These are phyloP conservation scores for Ephestia elutella DNA, from an alignment of 1,140 invertebrate species.

Conservation along the genomic window DNA sequence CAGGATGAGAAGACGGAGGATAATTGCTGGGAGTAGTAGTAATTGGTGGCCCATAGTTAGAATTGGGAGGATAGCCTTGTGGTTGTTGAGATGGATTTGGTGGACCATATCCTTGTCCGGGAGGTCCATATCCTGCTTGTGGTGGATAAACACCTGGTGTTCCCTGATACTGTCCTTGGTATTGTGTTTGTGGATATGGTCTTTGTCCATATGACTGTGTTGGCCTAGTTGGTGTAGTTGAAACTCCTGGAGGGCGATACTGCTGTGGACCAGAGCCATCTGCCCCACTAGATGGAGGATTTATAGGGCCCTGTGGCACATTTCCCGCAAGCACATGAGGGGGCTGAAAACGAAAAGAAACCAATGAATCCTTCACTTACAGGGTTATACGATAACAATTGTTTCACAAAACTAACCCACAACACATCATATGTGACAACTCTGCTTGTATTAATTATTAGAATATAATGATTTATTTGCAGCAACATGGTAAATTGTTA, in stretches of 20 bases:
- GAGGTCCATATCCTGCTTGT: slow-evolving; percentile 65
- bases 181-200: slow-evolving; percentile 70
- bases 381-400: no score
- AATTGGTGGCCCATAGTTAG: slow-evolving; percentile 71
- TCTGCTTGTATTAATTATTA: no score
- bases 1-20: slow-evolving; percentile 65
- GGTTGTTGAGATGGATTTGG: slow-evolving; percentile 67
- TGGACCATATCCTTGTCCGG: slow-evolving; percentile 68
- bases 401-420: no score
- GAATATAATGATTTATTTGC: no score
- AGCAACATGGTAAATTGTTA: no score
- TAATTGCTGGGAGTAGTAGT: slow-evolving; percentile 69
- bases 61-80: slow-evolving; percentile 68
- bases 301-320: slow-evolving; percentile 51
- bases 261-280: slow-evolving; percentile 55
- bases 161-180: slow-evolving; percentile 72
- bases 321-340: slow-evolving; percentile 67
- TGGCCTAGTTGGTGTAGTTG: slow-evolving; percentile 62
- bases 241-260: slow-evolving; percentile 65
- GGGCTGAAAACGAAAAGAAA: slow-evolving; percentile 43
- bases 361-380: no score
- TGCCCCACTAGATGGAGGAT: slow-evolving; percentile 52
- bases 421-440: no score
- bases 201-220: slow-evolving; percentile 71
- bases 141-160: slow-evolving; percentile 61